Evolutionary conservation across 2,113 vertebrate species (phyloP).

Genomic region (Ellobius talpinus): DNA sequence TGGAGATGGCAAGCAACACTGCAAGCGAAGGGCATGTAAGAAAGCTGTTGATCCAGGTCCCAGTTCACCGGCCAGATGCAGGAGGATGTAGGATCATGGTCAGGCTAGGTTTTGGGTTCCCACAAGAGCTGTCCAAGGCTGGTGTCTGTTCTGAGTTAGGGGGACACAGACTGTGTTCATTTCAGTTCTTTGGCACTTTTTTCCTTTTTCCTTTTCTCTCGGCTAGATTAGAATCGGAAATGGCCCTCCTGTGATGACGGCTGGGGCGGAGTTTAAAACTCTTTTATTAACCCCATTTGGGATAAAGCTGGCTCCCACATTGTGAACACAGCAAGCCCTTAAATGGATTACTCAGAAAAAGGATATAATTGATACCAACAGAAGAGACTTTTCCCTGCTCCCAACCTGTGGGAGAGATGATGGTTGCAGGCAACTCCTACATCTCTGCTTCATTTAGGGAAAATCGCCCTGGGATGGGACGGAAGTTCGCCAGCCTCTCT

Average conservation of each 20-base stretch:
- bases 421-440: background rate
- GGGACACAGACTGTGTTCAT: slow-evolving; percentile 60
- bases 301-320: slow-evolving; percentile 70
- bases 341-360: slow-evolving; percentile 46
- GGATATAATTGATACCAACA: slow-evolving; percentile 49
- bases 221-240: slow-evolving; percentile 69
- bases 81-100: background rate
- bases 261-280: slow-evolving; percentile 63
- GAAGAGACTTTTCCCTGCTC: slow-evolving; percentile 44
- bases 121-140: background rate
- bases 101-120: background rate
- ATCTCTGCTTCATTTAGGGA: slow-evolving; percentile 40
- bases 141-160: slow-evolving; percentile 67
- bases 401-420: slow-evolving; percentile 1
- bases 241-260: slow-evolving; percentile 54
- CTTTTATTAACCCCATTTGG: slow-evolving; percentile 72
- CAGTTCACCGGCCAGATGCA: background rate
- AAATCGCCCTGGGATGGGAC: slow-evolving; percentile 39
- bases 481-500: background rate
- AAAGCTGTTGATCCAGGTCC: background rate
- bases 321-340: slow-evolving; percentile 53
- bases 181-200: slow-evolving; percentile 13
- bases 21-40: background rate
- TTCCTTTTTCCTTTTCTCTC: slow-evolving; percentile 19
- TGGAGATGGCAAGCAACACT: background rate